These are phyloP conservation scores for Eilema griseolum DNA, from an alignment of 2,888 invertebrate species.

Conservation along the genomic window DNA sequence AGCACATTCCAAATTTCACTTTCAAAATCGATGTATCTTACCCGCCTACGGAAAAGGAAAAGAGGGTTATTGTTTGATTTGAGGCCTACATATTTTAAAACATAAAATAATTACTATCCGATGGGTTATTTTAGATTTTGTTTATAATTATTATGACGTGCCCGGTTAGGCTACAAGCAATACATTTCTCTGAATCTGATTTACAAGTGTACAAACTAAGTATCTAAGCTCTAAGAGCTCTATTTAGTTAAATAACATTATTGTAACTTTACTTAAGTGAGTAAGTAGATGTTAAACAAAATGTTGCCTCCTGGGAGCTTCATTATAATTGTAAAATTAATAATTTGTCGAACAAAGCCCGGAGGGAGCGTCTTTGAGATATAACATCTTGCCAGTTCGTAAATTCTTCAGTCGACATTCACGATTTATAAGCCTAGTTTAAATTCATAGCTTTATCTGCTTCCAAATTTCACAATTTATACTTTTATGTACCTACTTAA, in stretches of 20 bases:
- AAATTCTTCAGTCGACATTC: constrained; percentile 64
- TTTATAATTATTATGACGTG: no score
- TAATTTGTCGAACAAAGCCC: constrained; percentile 64
- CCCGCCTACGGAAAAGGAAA: no score
- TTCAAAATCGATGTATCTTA: not conserved
- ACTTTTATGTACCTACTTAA: not conserved
- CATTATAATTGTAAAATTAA: constrained; percentile 65
- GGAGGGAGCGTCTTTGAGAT: constrained; percentile 56
- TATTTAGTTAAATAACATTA: not conserved
- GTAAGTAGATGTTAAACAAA: constrained; percentile 16
- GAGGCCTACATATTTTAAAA: no score
- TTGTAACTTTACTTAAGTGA: not conserved
- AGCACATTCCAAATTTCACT: not conserved
- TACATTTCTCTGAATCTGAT: no score
- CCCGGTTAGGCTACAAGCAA: no score
- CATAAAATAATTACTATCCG: no score
- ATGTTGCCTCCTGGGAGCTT: constrained; percentile 29
- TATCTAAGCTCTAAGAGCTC: not conserved
- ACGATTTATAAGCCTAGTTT: constrained; percentile 45
- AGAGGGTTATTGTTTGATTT: no score
- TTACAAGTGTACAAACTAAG: no score
- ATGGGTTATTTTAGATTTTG: no score
- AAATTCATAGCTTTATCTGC: constrained; percentile 35
- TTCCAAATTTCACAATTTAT: constrained; percentile 25
- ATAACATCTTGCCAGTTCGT: constrained; percentile 70